Conservation (phyloP, 2,797 vertebrate genomes). For the Rachycentron canadum region DNA sequence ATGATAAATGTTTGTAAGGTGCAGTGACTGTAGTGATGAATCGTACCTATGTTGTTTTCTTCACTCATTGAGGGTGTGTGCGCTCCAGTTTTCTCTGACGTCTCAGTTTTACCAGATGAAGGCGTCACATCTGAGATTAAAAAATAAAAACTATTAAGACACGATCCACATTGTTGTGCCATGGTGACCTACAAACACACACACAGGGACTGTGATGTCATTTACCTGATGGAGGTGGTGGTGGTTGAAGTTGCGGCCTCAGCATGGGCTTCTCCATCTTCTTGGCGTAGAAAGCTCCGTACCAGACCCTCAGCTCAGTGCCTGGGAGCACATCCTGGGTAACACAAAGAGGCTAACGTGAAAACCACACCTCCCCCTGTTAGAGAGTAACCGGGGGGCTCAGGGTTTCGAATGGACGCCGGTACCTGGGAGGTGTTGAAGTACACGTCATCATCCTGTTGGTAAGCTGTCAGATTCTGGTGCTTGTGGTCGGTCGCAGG, state of each 20-base stretch:
- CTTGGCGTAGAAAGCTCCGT: constrained; percentile 98
- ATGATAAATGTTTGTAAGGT: neutral
- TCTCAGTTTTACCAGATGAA: constrained; percentile 47
- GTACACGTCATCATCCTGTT: constrained; percentile 94
- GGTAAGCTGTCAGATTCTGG: constrained; percentile 97
- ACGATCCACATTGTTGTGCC: neutral
- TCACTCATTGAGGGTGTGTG: constrained; percentile 35
- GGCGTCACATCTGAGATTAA: constrained; percentile 47
- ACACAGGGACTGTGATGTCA: neutral
- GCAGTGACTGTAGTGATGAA: neutral
- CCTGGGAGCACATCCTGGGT: constrained; percentile 91
- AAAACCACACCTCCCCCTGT: neutral
- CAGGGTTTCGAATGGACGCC: neutral
- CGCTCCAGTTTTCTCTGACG: constrained; percentile 39
- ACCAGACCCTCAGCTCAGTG: constrained; percentile 96
- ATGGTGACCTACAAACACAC: neutral
- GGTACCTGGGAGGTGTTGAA: constrained; percentile 94
- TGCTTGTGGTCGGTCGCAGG: constrained; percentile 90
- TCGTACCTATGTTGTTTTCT: constrained; percentile 69
- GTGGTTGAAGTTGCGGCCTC: constrained; percentile 83
- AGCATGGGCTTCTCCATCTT: constrained; percentile 96
- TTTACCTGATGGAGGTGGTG: constrained; percentile 71
- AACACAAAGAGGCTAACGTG: neutral
- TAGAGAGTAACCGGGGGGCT: neutral
- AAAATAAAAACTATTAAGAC: neutral